phyloP scores from a whole-genome alignment of 1,140 invertebrate genomes.

The Drosophila kepulauana region DNA sequence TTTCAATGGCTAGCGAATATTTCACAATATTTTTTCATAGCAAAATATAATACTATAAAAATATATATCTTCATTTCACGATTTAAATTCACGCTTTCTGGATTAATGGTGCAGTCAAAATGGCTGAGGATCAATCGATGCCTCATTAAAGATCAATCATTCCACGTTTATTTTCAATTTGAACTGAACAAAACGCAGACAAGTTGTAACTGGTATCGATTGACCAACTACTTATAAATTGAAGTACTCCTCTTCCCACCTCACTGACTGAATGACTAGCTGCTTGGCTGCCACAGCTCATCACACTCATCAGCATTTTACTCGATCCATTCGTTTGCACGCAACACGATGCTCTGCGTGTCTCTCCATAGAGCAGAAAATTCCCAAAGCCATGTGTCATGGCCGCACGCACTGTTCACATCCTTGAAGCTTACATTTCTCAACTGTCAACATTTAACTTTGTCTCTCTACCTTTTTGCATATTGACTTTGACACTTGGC shows the following conservation, averaged over 20 bases:
- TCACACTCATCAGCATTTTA: slow-evolving; percentile 16
- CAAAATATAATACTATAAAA: too few species aligned
- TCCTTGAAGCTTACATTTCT: slow-evolving; percentile 81
- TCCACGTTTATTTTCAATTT: slow-evolving; percentile 1
- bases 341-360: slow-evolving; percentile 17
- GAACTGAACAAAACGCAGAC: slow-evolving; percentile 8
- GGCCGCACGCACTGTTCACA: slow-evolving; percentile 57
- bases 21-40: too few species aligned
- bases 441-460: slow-evolving; percentile 81
- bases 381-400: slow-evolving; percentile 66
- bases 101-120: background rate
- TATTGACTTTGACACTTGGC: slow-evolving; percentile 81
- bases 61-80: too few species aligned
- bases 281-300: background rate
- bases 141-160: slow-evolving; percentile 5
- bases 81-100: background rate
- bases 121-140: background rate
- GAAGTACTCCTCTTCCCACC: background rate
- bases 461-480: slow-evolving; percentile 49
- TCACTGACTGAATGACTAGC: background rate
- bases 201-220: slow-evolving; percentile 23
- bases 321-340: slow-evolving; percentile 31
- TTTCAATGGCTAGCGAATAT: too few species aligned
- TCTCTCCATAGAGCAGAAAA: slow-evolving; percentile 34
- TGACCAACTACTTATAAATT: background rate